Base-by-base conservation (phyloP, 2,888 invertebrate genomes). In the Ectemnius continuus region DNA sequence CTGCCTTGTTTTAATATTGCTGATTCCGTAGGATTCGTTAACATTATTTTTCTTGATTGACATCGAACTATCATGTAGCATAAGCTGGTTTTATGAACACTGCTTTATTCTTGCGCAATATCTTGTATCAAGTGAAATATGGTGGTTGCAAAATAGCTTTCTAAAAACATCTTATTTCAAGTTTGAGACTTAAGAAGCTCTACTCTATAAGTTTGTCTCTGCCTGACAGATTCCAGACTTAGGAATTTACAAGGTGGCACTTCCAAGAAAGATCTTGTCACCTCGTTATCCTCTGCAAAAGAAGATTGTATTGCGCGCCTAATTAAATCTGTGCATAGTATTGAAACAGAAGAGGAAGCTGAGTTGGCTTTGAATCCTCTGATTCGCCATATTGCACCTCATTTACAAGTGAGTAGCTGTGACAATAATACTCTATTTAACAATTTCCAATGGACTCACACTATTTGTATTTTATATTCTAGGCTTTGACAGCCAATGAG, bases 261-360 rank as follows among this genome's bases (percentile, higher is more conserved):
- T 13, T 86, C 89, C 90, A 91, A 92, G 83, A 92, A 92, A 79
- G 93, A 94, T 85, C 92, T 94, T 18, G 91, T 94, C 2, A 92
- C 93, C 69, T 93, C 94, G 61, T 88, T 94, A 61, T 88, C 93
- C 8, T 92, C 92, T 36, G 93, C 92, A 66, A 92, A 93, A 78
- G 93, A 93, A 66, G 94, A 94, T 83, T 94, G 93, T 81, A 92
- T 94, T 78, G 92, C 93, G 67, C 92, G 94, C 78, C 91, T 94
- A 81, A 91, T 94, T 87, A 91, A 92, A 61, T 93, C 93, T 76
- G 93, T 92, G 83, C 91, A 91, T 23, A 91, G 92, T 82, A 87
- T 92, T 60, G 92, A 93, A 69, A 92, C 92, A 1, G 92, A 87
- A 75, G 88, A 90, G 73, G 89, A 89, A 78, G 77, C 77, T 36